Evolutionary conservation across 2,888 invertebrate genomes (phyloP), one percentile per base, ranked within the genome.

Genomic region (Cryptophagus acutangulus): DNA sequence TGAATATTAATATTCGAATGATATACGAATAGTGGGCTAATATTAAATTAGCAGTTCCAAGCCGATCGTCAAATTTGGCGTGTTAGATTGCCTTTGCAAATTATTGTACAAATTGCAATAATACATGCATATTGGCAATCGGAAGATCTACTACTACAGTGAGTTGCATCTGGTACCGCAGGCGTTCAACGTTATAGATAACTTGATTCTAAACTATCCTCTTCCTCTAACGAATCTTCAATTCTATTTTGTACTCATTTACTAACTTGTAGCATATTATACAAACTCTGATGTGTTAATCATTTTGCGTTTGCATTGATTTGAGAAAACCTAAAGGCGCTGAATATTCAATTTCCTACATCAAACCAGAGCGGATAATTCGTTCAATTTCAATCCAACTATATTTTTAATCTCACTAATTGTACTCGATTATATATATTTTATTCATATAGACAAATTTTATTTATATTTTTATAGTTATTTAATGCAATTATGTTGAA

Each of bases 81-180:
- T 41, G 52, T 54, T 55, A 51, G 55, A 58, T 57, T 56, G 59
- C 59, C 59, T 58, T 60, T 58, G 54, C 54, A 56, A 62, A 62
- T 65, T 62, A 63, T 58, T 57, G 56, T 55, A 59, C 61, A 61
- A 62, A 62, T 63, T 62, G 62, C 59, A 60, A 62, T 62, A 63
- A 63, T 63, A 56, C 61, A 63, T 63, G 63, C 62, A 63, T 62
- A 63, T 63, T 63, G 63, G 59, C 61, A 62, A 63, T 61, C 57
- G 58, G 51, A 55, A 57, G 54, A 57, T 49, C 46, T 49, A n/a
- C n/a, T n/a, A n/a, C n/a, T n/a, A 43, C 43, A 50, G 42, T 45
- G 49, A 46, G 50, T 54, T 55, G 56, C 55, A 55, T 53, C 46
- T 50, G 56, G 43, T 49, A 52, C 56, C 56, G 46, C 55, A 48